These are phyloP conservation scores for Struthio camelus DNA, from an alignment of 2,113 vertebrate genomes.

Conservation along the genomic window DNA sequence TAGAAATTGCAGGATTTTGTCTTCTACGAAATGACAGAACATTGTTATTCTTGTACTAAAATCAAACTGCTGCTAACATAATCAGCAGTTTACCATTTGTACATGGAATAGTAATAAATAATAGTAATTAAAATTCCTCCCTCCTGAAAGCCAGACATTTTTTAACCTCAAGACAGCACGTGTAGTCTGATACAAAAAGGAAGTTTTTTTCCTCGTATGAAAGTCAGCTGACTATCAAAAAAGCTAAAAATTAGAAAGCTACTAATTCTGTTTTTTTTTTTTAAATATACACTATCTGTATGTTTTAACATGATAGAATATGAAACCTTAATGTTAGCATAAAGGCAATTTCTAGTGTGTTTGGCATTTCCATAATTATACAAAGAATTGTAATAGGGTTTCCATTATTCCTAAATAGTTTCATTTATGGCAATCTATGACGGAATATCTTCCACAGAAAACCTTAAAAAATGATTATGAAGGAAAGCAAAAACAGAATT, in stretches of 20 bases:
- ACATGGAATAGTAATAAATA: background rate
- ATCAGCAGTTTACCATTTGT: background rate
- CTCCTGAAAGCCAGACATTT: background rate
- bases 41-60: background rate
- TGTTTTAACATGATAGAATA: background rate
- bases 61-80: background rate
- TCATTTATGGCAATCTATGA: background rate
- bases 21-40: background rate
- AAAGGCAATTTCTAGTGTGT: background rate
- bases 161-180: background rate
- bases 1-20: background rate
- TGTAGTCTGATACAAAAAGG: background rate
- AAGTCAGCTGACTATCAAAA: background rate
- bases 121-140: background rate
- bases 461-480: background rate
- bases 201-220: background rate
- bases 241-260: background rate
- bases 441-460: background rate
- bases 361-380: background rate
- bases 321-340: background rate
- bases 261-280: background rate
- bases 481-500: background rate
- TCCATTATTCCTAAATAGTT: background rate
- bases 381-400: background rate
- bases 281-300: background rate